Percentiles rank a stretch among this genome's conserved stretches.
Evolutionary conservation across 2,888 invertebrate species (phyloP).

Genomic region (Tinea semifulvella): DNA sequence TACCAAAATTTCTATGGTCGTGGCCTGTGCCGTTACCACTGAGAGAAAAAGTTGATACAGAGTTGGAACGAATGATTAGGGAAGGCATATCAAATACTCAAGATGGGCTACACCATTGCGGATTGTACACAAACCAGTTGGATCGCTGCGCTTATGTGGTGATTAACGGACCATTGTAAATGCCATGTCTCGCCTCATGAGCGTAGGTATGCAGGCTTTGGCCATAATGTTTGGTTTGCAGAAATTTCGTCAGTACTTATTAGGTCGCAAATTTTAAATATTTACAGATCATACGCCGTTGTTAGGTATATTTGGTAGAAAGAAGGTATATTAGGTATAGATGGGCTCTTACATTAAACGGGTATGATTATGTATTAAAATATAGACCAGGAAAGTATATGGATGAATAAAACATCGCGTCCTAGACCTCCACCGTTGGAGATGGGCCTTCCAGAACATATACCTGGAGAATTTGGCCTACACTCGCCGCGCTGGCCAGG

Average conservation of each 20-base stretch:
- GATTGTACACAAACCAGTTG: slow-evolving; percentile 18
- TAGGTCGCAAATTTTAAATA: slow-evolving; percentile 17
- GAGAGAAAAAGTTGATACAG: slow-evolving; percentile 18
- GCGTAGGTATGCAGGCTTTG: slow-evolving; percentile 18
- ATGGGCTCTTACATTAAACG: too few species aligned
- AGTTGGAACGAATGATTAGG: slow-evolving; percentile 15
- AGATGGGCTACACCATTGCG: slow-evolving; percentile 19
- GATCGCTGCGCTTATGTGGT: slow-evolving; percentile 18
- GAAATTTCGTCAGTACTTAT: slow-evolving; percentile 20
- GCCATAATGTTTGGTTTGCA: slow-evolving; percentile 21
- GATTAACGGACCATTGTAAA: slow-evolving; percentile 21
- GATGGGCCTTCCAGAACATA: too few species aligned
- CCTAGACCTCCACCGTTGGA: too few species aligned
- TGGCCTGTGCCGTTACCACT: slow-evolving; percentile 20
- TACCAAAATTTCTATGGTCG: slow-evolving; percentile 14
- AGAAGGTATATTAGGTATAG: too few species aligned
- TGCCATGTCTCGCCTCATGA: slow-evolving; percentile 17
- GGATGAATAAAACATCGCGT: too few species aligned
- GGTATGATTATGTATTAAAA: too few species aligned
- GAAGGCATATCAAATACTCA: slow-evolving; percentile 17
- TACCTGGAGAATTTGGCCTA: too few species aligned
- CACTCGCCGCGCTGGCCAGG: too few species aligned
- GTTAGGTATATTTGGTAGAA: slow-evolving; percentile 13
- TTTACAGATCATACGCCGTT: slow-evolving; percentile 21
- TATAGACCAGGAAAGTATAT: too few species aligned